Evolutionary conservation across 2,113 vertebrate species (phyloP).

Genomic region (Panthera leo): DNA sequence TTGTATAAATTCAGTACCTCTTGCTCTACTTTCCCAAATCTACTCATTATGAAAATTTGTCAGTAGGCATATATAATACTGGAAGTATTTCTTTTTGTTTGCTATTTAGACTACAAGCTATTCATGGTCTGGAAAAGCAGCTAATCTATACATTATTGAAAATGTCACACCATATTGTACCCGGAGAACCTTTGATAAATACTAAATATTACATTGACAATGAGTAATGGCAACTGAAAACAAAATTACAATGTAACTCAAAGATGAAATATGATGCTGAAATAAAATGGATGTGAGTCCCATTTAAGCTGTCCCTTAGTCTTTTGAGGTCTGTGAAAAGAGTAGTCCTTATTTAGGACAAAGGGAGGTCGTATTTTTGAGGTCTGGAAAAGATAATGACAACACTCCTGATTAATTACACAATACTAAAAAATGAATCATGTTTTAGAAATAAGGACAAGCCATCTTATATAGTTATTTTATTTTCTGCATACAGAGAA

Average conservation of each 20-base stretch:
- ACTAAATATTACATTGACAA: slow-evolving; percentile 57
- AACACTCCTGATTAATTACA: not conserved
- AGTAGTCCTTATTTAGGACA: not conserved
- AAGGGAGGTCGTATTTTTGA: slow-evolving; percentile 39
- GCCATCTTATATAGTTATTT: not conserved
- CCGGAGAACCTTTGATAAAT: slow-evolving; percentile 41
- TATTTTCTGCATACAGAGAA: slow-evolving; percentile 9
- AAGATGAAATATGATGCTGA: slow-evolving; percentile 65
- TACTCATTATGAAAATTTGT: slow-evolving; percentile 46
- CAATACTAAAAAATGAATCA: not conserved
- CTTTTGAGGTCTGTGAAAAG: not conserved
- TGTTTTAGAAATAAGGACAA: not conserved
- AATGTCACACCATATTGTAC: slow-evolving; percentile 54
- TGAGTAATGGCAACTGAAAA: slow-evolving; percentile 56
- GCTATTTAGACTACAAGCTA: slow-evolving; percentile 49
- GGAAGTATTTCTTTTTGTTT: slow-evolving; percentile 50
- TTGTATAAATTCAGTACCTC: not conserved
- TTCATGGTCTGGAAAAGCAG: slow-evolving; percentile 19
- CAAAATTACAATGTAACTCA: slow-evolving; percentile 56
- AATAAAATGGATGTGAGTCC: slow-evolving; percentile 43
- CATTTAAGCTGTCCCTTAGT: not conserved
- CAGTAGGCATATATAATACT: not conserved
- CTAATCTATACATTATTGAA: slow-evolving; percentile 61
- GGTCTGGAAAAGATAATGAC: not conserved
- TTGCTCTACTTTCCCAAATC: not conserved